phyloP scores from a whole-genome alignment of 2,113 vertebrate genomes.

The Gnathonemus longibarbis region DNA sequence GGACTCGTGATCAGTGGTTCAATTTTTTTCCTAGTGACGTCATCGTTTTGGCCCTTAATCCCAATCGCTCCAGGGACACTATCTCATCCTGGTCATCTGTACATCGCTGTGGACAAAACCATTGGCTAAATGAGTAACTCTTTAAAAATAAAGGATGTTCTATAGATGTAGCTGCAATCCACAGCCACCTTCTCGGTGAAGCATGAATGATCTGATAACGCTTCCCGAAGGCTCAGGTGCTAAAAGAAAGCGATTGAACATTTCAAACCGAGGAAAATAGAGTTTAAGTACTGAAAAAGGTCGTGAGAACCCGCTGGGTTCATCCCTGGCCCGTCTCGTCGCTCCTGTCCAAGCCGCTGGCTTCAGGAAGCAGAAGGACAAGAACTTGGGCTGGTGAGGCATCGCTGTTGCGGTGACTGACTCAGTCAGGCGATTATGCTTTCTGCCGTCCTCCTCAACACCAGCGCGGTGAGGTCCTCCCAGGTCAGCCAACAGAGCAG shows the following conservation, averaged over 20 bases:
- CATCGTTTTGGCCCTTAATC: neutral
- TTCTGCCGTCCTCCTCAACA: neutral
- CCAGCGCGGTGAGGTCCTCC: neutral
- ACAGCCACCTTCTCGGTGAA: neutral
- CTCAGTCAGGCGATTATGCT: neutral
- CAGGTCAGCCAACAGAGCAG: neutral
- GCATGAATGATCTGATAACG: neutral
- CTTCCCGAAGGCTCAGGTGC: neutral
- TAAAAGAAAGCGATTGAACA: neutral
- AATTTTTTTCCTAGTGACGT: neutral
- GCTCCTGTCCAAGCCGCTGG: neutral
- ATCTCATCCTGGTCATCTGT: neutral
- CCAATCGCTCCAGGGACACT: neutral
- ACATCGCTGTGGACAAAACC: neutral
- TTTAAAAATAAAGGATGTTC: neutral
- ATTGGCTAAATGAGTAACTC: neutral
- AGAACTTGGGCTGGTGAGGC: neutral
- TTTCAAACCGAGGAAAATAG: neutral
- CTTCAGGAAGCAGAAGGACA: neutral
- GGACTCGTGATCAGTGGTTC: neutral
- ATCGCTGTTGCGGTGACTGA: neutral
- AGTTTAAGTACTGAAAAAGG: neutral
- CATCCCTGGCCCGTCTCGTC: neutral
- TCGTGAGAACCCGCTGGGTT: neutral
- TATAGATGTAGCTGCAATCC: neutral